Percentiles rank a stretch among this genome's conserved stretches.
phyloP scores from a whole-genome alignment of 2,888 invertebrate genomes.

The Ectemnius lituratus region DNA sequence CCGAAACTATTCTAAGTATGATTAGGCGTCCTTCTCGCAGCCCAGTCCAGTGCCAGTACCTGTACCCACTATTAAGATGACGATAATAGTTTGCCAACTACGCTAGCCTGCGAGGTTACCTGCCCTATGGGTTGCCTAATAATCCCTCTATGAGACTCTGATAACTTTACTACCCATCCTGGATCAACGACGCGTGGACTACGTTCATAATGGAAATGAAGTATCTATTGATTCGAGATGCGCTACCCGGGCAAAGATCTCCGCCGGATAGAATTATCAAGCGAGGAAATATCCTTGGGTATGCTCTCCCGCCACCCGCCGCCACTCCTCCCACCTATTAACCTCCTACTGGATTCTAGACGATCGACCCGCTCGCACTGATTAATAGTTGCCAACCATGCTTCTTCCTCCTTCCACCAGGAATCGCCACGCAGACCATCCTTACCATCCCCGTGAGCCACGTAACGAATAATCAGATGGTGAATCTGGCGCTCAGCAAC shows the following conservation, averaged over 20 bases:
- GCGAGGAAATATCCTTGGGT: background rate
- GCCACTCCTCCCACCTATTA: background rate
- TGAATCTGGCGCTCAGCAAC: constrained; percentile 89
- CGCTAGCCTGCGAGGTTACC: constrained; percentile 74
- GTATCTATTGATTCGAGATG: constrained; percentile 59
- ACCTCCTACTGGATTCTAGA: constrained; percentile 10
- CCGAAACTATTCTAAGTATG: constrained; percentile 78
- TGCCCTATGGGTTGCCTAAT: constrained; percentile 77
- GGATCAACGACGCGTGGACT: constrained; percentile 65
- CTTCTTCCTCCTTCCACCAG: constrained; percentile 78
- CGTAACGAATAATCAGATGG: constrained; percentile 87
- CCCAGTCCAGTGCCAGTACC: constrained; percentile 71
- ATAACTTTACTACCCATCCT: constrained; percentile 73
- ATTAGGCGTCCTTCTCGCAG: constrained; percentile 76
- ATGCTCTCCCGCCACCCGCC: background rate
- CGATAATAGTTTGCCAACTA: constrained; percentile 78
- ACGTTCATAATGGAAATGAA: constrained; percentile 62
- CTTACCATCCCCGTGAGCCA: constrained; percentile 96
- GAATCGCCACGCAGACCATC: constrained; percentile 96
- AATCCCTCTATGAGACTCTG: constrained; percentile 76
- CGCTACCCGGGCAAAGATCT: constrained; percentile 27
- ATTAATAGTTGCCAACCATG: constrained; percentile 11
- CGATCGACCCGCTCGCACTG: background rate
- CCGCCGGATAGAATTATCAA: constrained; percentile 37
- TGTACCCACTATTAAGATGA: constrained; percentile 75